phyloP scores from a whole-genome alignment of 2,113 vertebrate genomes.

The Grantiella picta region DNA sequence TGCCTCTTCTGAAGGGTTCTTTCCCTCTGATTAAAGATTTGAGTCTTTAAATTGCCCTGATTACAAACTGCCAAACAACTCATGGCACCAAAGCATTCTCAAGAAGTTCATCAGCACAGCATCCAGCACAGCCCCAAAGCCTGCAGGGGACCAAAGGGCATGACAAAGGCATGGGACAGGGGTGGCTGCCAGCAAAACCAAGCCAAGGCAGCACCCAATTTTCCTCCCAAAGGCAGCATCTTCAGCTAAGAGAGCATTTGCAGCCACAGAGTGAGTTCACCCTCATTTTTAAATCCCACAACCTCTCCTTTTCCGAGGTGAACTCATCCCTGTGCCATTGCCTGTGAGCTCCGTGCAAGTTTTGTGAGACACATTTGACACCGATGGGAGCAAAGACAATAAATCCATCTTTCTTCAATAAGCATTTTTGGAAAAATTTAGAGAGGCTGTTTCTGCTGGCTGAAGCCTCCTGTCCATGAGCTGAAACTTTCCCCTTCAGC shows the following conservation, averaged over 20 bases:
- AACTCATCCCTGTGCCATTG: neutral
- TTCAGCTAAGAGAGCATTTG: neutral
- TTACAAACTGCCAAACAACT: neutral
- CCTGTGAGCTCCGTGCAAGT: rapidly evolving
- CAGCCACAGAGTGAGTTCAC: neutral
- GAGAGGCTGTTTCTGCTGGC: neutral
- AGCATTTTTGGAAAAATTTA: neutral
- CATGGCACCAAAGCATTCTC: neutral
- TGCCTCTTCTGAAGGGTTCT: neutral
- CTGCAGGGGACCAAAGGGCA: neutral
- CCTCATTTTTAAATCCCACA: neutral
- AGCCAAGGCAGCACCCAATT: neutral
- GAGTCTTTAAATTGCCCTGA: neutral
- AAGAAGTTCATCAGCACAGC: neutral
- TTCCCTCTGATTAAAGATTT: neutral
- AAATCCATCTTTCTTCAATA: neutral
- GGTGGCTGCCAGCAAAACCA: neutral
- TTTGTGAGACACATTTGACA: neutral
- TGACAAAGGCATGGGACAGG: neutral
- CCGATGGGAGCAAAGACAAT: neutral
- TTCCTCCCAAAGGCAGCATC: neutral
- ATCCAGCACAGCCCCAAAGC: neutral
- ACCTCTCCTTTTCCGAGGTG: neutral
- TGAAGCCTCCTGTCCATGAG: neutral
- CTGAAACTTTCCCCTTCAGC: neutral